Evolutionary conservation across 2,888 invertebrate genomes (phyloP), one percentile per base, ranked within the genome.

Genomic region (Diloba caeruleocephala): DNA sequence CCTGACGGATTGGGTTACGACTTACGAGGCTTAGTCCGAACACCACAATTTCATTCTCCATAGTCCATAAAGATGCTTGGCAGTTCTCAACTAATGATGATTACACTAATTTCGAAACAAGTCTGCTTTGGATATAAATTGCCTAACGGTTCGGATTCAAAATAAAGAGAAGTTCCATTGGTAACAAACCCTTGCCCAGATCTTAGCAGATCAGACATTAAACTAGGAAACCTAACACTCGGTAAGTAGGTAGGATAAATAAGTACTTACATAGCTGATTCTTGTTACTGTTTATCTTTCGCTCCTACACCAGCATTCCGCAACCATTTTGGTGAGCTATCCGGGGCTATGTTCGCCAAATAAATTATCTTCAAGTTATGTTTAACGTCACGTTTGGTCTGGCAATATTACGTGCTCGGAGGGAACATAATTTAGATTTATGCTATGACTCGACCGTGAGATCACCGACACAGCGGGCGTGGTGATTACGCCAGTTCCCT

Each of bases 361-460:
- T 57, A 72, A 63, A 55, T 64, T 53, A 68, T 64, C 46, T 48
- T 15, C 13, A 34, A 57, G 52, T 60, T 55, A 49, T 52, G 48
- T 50, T 46, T 55, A 34, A 31, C 49, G 45, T 25, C 44, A 44
- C 21, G 39, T 53, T 7, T 53, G 39, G 33, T 48, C 56, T 49
- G 34, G 34, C 42, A 53, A 56, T 56, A 57, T 55, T 70, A 64
- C 69, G 63, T 54, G 60, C 61, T 59, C 49, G 12, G 33, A 41
- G 45, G 51, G 51, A 69, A 46, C 65, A 69, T 69, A 48, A 60
- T 69, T 69, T 57, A 64, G 58, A 55, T 60, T 64, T 46, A 72
- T 64, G 52, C 62, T 68, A 53, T 46, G 48, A 32, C 37, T 55
- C 29, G 50, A 28, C 32, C 28, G 39, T 72, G 72, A 70, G 53